Evolutionary conservation across 2,113 vertebrate genomes (phyloP), one percentile per base, ranked within the genome.

Genomic region (Girardinichthys multiradiatus): DNA sequence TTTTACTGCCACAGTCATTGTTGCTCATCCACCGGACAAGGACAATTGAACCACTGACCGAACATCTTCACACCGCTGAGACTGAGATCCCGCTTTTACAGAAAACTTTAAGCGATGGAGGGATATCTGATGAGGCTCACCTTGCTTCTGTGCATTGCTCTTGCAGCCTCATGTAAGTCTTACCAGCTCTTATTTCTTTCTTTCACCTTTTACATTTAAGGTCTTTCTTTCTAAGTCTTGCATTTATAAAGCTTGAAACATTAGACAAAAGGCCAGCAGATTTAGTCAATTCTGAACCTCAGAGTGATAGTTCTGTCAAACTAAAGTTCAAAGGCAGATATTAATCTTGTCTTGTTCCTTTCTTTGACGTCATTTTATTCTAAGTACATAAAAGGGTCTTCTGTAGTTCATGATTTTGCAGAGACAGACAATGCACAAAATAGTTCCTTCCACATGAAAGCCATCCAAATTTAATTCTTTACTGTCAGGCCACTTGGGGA

Each of bases 111-210:
- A 64, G 75, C 84, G 74, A 94, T 94, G 94, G 89, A 92, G 75
- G 78, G 35, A 69, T 65, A 75, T 54, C 30, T 63, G 54, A 39
- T 37, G 14, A 42, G 71, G 57, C 27, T 86, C 31, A 42, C 42
- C 70, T 70, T 93, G 70, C 76, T 94, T 19, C 68, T 90, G 37
- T 90, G 85, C 64, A 59, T 92, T 62, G n/a, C 73, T 28, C 74
- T 58, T 12, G 66, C 89, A 74, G 78, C 83, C 58, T 87, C 90
- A 68, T 93, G 94, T 95, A 81, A 91, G 90, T 74, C 27, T 2
- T 24, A 11, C 28, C 14, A 21, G 28, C 26, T 72, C 9, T 37
- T 54, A 31, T 29, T 59, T 4, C 29, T 11, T 30, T 15, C 29
- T 66, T 68, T 67, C 4, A 57, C 13, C 48, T 58, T 54, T 70